These are phyloP conservation scores for Acronicta leporina DNA, from an alignment of 2,888 invertebrate genomes.

Conservation along the genomic window DNA sequence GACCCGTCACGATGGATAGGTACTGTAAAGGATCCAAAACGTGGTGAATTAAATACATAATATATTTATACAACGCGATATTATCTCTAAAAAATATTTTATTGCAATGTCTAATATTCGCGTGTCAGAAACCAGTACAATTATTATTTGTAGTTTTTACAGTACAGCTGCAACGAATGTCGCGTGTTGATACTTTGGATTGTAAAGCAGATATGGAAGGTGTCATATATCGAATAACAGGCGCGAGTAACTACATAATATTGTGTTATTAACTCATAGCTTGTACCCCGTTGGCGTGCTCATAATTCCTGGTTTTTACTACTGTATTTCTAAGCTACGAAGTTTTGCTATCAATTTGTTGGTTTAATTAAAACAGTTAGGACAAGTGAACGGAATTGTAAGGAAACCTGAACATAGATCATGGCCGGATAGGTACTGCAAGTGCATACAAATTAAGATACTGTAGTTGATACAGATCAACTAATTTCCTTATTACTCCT, in stretches of 20 bases:
- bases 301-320: conserved; percentile 21
- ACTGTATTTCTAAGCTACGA: conserved; percentile 3
- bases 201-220: conserved; percentile 27
- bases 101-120: too few relatives aligned
- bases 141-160: conserved; percentile 14
- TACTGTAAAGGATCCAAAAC: too few relatives aligned
- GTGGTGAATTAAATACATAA: too few relatives aligned
- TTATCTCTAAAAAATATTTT: too few relatives aligned
- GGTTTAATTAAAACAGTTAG: conserved; percentile 21
- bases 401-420: conserved; percentile 21
- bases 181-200: conserved; percentile 16
- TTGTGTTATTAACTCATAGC: conserved; percentile 29
- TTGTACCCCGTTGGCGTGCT: too few relatives aligned
- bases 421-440: background rate
- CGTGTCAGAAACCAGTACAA: too few relatives aligned
- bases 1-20: too few relatives aligned
- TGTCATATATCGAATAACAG: conserved; percentile 26
- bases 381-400: conserved; percentile 25
- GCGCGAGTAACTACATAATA: conserved; percentile 19
- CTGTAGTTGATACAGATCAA: too few relatives aligned
- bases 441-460: background rate
- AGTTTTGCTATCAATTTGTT: conserved; percentile 12
- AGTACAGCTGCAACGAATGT: conserved; percentile 24
- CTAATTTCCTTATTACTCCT: too few relatives aligned
- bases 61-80: too few relatives aligned